These are phyloP conservation scores for Varecia variegata DNA, from an alignment of 2,797 vertebrate genomes.

Conservation along the genomic window DNA sequence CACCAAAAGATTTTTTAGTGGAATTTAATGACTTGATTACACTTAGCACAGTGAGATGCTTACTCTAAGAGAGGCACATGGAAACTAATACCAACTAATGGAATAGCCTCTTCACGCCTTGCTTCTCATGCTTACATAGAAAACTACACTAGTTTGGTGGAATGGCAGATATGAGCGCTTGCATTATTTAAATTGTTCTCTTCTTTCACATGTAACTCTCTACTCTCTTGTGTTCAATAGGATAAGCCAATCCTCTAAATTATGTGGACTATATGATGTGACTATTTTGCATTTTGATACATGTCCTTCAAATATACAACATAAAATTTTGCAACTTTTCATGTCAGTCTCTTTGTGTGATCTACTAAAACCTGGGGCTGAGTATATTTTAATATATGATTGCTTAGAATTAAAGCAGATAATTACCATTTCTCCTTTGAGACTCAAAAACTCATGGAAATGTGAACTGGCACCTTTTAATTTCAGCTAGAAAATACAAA, in stretches of 20 bases:
- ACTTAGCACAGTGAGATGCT: not conserved
- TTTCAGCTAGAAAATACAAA: slow-evolving; percentile 1
- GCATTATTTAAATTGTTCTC: not conserved
- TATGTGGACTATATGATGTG: not conserved
- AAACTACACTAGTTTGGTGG: not conserved
- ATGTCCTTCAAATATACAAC: not conserved
- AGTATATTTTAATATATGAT: slow-evolving; percentile 21
- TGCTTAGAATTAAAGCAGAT: slow-evolving; percentile 29
- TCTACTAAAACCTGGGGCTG: not conserved
- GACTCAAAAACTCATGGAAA: slow-evolving; percentile 2
- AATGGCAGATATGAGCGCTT: not conserved
- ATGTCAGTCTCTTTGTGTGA: not conserved
- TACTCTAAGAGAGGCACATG: not conserved
- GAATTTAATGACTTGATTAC: not conserved
- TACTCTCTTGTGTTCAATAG: not conserved
- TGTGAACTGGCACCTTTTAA: not conserved
- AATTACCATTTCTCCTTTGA: slow-evolving; percentile 7
- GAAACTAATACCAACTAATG: not conserved
- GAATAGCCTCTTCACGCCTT: not conserved
- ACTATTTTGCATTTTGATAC: not conserved
- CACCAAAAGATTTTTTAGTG: not conserved
- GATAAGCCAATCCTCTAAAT: not conserved
- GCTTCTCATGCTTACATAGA: not conserved
- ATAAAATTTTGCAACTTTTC: not conserved
- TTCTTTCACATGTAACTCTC: not conserved